phyloP scores from a whole-genome alignment of 2,113 vertebrate genomes.

The Callaeas wilsoni region DNA sequence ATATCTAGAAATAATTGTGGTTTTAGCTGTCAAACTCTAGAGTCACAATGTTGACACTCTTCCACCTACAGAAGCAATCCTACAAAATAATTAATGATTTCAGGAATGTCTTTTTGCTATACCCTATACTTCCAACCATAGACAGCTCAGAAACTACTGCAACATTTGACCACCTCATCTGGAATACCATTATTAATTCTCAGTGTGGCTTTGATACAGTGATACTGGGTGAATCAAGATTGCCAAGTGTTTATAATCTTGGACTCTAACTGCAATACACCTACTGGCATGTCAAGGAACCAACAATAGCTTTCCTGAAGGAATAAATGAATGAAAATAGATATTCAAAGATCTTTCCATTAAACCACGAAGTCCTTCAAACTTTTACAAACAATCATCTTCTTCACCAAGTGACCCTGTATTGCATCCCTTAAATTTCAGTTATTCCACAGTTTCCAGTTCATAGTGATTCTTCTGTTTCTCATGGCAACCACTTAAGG shows the following conservation, averaged over 20 bases:
- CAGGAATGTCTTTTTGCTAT: not conserved
- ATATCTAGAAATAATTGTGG: not conserved
- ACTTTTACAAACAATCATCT: not conserved
- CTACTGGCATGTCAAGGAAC: not conserved
- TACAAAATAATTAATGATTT: not conserved
- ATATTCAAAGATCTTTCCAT: not conserved
- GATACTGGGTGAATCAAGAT: not conserved
- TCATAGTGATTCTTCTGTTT: not conserved
- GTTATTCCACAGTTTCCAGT: not conserved
- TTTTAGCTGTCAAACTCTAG: not conserved
- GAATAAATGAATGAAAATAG: not conserved
- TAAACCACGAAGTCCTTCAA: not conserved
- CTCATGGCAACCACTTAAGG: not conserved
- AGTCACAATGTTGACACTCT: not conserved
- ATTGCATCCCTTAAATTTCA: not conserved
- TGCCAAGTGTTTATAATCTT: not conserved
- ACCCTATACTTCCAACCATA: not conserved
- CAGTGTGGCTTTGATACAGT: not conserved
- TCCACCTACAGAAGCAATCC: not conserved
- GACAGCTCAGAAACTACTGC: not conserved
- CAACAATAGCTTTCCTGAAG: not conserved
- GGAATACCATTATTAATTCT: not conserved
- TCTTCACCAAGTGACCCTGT: not conserved
- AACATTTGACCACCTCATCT: not conserved
- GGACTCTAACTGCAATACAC: not conserved